phyloP scores from a whole-genome alignment of 2,113 vertebrate genomes.

The Rhegmatorhina hoffmannsi region DNA sequence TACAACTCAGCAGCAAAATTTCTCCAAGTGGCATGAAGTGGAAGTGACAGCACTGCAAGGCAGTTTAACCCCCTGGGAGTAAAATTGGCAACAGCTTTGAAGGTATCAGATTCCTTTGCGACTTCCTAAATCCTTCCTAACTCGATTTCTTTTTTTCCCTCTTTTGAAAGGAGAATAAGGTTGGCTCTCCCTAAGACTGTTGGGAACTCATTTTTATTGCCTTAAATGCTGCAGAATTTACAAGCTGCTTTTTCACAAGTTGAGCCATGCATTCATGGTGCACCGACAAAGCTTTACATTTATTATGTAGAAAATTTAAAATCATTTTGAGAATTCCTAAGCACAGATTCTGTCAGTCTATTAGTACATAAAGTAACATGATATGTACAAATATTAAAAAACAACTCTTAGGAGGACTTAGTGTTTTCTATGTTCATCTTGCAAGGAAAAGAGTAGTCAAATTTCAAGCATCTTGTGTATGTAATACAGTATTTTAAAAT shows the following conservation, averaged over 20 bases:
- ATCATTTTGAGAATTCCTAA: neutral
- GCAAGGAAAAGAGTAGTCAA: neutral
- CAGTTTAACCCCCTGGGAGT: neutral
- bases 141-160: neutral
- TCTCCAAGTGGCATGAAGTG: slow-evolving; percentile 1
- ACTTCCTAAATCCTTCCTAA: slow-evolving; percentile 40
- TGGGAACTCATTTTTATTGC: slow-evolving; percentile 43
- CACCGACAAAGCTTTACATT: neutral
- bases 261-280: neutral
- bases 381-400: neutral
- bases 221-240: slow-evolving; percentile 48
- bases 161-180: neutral
- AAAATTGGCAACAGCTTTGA: slow-evolving; percentile 60
- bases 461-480: neutral
- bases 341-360: neutral
- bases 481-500: neutral
- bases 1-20: neutral
- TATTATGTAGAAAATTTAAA: neutral
- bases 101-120: slow-evolving; percentile 45
- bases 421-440: neutral
- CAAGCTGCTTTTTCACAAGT: slow-evolving; percentile 28
- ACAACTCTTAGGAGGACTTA: neutral
- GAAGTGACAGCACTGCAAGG: slow-evolving; percentile 5
- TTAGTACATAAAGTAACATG: neutral
- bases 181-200: neutral